Conservation (phyloP, 2,113 vertebrate genomes). For the Tragelaphus strepsiceros region DNA sequence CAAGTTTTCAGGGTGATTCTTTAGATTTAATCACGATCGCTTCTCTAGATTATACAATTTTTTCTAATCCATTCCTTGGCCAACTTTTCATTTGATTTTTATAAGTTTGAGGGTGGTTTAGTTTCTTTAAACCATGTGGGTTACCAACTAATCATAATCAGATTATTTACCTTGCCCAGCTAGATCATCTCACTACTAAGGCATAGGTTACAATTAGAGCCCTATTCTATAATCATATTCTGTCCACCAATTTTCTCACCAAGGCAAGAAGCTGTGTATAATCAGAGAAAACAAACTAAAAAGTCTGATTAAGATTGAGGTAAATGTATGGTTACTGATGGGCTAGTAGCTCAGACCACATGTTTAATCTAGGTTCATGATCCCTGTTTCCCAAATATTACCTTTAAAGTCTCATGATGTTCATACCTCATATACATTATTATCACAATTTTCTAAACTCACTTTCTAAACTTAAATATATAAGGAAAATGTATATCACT, state of each 20-base stretch:
- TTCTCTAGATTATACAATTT: background rate
- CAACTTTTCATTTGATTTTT: slow-evolving; percentile 11
- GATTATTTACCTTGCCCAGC: background rate
- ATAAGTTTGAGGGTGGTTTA: background rate
- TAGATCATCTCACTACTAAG: background rate
- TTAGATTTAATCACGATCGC: background rate
- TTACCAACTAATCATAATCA: background rate
- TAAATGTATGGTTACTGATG: background rate
- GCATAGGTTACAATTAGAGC: background rate
- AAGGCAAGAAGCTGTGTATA: background rate
- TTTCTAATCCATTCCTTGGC: background rate
- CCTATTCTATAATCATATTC: background rate
- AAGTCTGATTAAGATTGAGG: background rate
- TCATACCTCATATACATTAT: background rate
- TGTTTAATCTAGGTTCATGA: background rate
- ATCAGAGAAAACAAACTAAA: background rate
- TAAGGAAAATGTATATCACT: background rate
- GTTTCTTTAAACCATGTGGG: background rate
- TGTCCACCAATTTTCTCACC: background rate
- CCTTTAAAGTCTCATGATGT: background rate
- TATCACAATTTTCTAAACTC: background rate
- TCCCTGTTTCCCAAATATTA: background rate
- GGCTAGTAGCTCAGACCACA: background rate
- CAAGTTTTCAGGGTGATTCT: background rate
- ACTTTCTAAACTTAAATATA: background rate